Evolutionary conservation across 2,888 invertebrate species (phyloP).

Genomic region (Epiperipatus broadwayi): DNA sequence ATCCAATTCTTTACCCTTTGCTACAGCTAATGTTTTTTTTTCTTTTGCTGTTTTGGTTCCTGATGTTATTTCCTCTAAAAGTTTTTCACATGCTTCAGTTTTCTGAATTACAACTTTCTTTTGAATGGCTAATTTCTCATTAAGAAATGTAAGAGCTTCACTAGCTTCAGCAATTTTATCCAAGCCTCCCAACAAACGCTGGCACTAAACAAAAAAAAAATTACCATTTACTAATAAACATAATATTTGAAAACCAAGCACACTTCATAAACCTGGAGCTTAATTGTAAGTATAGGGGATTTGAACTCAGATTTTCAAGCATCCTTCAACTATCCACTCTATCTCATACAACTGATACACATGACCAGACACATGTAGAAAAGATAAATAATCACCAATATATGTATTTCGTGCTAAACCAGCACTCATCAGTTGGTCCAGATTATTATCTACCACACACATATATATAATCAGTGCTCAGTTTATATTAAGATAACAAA

Average conservation of each 20-base stretch:
- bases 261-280: too few relatives aligned
- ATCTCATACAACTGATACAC: too few relatives aligned
- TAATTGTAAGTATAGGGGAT: too few relatives aligned
- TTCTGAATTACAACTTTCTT: slow-evolving; percentile 61
- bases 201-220: slow-evolving; percentile 35
- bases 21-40: slow-evolving; percentile 57
- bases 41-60: slow-evolving; percentile 39
- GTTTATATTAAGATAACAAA: too few relatives aligned
- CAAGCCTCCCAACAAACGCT: slow-evolving; percentile 47
- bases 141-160: slow-evolving; percentile 54
- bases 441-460: too few relatives aligned
- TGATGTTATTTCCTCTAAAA: slow-evolving; percentile 53
- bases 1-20: slow-evolving; percentile 60
- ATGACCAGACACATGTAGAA: too few relatives aligned
- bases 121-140: slow-evolving; percentile 58
- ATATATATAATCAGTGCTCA: too few relatives aligned
- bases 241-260: not conserved
- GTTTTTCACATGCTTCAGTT: slow-evolving; percentile 54
- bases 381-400: too few relatives aligned
- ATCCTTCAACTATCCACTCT: too few relatives aligned
- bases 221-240: slow-evolving; percentile 9
- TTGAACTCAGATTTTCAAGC: too few relatives aligned
- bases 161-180: slow-evolving; percentile 73
- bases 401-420: too few relatives aligned
- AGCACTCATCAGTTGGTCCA: too few relatives aligned